phyloP scores from a whole-genome alignment of 2,113 vertebrate species.

The Sinocyclocheilus anshuiensis region DNA sequence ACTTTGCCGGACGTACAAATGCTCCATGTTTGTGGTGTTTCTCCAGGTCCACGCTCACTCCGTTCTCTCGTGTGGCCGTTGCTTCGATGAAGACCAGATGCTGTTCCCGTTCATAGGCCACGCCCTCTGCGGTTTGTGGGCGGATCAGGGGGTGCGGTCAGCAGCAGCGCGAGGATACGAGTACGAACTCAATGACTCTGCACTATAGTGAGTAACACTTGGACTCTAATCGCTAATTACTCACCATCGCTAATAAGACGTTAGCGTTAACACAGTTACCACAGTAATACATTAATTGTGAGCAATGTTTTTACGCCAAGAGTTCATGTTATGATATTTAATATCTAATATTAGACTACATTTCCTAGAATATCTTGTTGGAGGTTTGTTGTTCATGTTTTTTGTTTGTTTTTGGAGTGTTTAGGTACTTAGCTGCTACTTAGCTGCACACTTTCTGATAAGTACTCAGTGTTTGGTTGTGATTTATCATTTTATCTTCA shows the following conservation, averaged over 20 bases:
- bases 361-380: neutral
- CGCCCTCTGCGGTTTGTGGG: conserved; percentile 74
- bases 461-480: neutral
- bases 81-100: conserved; percentile 73
- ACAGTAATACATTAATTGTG: neutral
- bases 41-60: conserved; percentile 70
- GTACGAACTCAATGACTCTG: conserved; percentile 79
- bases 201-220: conserved; percentile 77
- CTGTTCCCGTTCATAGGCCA: conserved; percentile 74
- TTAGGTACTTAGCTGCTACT: neutral
- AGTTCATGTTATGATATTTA: neutral
- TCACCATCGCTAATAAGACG: neutral
- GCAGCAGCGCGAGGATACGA: conserved; percentile 73
- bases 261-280: neutral
- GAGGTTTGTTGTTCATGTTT: neutral
- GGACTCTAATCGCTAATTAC: neutral
- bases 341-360: neutral
- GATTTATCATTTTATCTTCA: neutral
- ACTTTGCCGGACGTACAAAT: neutral
- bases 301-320: neutral
- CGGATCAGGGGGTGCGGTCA: conserved; percentile 71
- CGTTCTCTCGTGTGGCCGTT: conserved; percentile 74
- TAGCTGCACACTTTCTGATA: neutral
- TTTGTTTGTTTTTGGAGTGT: neutral
- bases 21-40: conserved; percentile 15